Evolutionary conservation across 1,140 invertebrate species (phyloP), one percentile per base, ranked within the genome.

Genomic region (Apocrypta bakeri): DNA sequence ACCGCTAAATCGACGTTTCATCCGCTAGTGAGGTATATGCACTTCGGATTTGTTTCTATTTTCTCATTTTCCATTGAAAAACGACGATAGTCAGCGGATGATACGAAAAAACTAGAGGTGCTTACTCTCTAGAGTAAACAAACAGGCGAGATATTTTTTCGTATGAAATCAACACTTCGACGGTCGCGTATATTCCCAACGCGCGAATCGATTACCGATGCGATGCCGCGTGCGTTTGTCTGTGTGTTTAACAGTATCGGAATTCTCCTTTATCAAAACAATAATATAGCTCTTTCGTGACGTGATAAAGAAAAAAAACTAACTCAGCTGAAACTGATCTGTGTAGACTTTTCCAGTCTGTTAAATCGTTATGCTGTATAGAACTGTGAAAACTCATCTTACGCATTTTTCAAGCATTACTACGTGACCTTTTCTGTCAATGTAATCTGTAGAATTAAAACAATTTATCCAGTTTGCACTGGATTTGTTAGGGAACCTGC

Each of bases 201-300:
- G 31, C 68, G 31, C 21, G 4, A 71, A 71, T 71, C 68, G 68
- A 71, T 71, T 71, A 71, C 31, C 31, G 31, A 71, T 33, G 68
- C 14, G 68, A 37, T 17, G 37, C 68, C 2, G 25, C 17, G 2
- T 4, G 21, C 25, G 7, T 66, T 24, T 66, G 63, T 37, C 3
- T 37, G 33, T 37, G 33, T 37, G 33, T 37, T 66, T 25, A 27
- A 66, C 63, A 25, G 11, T 66, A 66, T 27, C 21, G 48, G 48
- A 56, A 56, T 56, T 56, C 48, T 6, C 17, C 4, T 56, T n/a
- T 56, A 56, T n/a, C 17, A n/a, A n/a, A 56, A 56, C 48, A 56
- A 56, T 56, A n/a, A 56, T 56, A 56, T 6, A 21, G 14, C 4
- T 2, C 14, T 6, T 56, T 17, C 48, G 48, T 0, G 17, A 6